phyloP scores from a whole-genome alignment of 2,797 vertebrate species.

The Tachyglossus aculeatus region DNA sequence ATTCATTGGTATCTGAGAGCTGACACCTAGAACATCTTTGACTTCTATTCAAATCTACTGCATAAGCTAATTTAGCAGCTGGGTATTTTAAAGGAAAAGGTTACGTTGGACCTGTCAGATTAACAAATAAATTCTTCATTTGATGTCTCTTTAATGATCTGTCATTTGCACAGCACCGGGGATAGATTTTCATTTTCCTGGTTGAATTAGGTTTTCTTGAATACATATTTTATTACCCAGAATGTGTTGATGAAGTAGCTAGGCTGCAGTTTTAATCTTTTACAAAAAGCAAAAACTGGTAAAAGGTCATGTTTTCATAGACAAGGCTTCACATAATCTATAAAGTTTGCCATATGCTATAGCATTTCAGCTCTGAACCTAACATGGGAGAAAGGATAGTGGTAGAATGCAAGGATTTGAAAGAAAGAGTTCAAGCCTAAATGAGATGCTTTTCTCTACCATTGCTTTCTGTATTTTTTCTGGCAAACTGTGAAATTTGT shows the following conservation, averaged over 20 bases:
- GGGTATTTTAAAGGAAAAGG: background rate
- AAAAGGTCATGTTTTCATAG: slow-evolving; percentile 27
- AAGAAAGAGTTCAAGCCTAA: slow-evolving; percentile 2
- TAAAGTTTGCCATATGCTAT: slow-evolving; percentile 26
- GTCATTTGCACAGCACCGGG: background rate
- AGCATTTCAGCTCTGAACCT: slow-evolving; percentile 10
- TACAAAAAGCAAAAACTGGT: background rate
- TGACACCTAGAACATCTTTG: background rate
- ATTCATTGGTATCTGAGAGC: fast-evolving
- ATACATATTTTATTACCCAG: slow-evolving; percentile 9
- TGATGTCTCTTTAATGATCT: slow-evolving; percentile 12
- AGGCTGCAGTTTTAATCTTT: slow-evolving; percentile 20
- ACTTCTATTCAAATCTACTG: background rate
- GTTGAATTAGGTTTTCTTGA: slow-evolving; percentile 24
- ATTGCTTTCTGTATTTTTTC: slow-evolving; percentile 17
- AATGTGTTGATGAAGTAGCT: no score
- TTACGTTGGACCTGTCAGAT: background rate
- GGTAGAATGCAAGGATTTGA: slow-evolving; percentile 28
- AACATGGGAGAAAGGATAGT: slow-evolving; percentile 6
- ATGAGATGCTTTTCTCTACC: slow-evolving; percentile 9
- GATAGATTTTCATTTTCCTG: background rate
- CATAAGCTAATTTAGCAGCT: slow-evolving; percentile 10
- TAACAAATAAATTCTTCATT: background rate
- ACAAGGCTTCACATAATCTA: slow-evolving; percentile 38
- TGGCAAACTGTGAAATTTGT: slow-evolving; percentile 44